phyloP scores from a whole-genome alignment of 1,140 invertebrate species.

The Tetramorium simillimum region DNA sequence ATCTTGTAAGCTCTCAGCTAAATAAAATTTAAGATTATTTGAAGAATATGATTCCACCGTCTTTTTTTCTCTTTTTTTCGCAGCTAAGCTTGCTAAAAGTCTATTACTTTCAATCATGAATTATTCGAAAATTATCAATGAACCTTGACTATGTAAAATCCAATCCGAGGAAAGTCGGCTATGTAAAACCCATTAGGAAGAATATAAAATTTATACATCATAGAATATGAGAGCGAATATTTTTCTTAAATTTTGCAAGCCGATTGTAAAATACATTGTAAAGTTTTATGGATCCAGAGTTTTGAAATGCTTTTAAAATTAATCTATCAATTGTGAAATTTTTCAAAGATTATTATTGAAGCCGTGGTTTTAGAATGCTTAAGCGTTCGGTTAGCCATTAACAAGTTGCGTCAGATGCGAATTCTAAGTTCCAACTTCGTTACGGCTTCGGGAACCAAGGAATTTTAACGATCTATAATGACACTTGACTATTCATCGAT shows the following conservation, averaged over 20 bases:
- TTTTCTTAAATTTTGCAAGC: not conserved
- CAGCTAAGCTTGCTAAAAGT: not conserved
- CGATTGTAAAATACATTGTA: not conserved
- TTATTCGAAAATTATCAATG: not conserved
- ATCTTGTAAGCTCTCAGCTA: not conserved
- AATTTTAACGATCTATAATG: conserved; percentile 35
- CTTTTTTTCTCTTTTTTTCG: not conserved
- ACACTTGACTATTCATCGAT: conserved; percentile 54
- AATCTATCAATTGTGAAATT: not conserved
- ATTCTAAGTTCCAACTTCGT: conserved; percentile 12
- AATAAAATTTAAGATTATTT: not conserved
- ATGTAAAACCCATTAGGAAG: not conserved
- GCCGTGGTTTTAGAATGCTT: not conserved
- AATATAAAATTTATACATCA: not conserved
- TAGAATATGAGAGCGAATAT: not conserved
- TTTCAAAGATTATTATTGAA: not conserved
- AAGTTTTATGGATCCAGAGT: not conserved
- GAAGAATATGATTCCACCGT: not conserved
- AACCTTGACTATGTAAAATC: not conserved
- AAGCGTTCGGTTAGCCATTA: not conserved
- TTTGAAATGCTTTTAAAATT: not conserved
- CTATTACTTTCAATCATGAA: not conserved
- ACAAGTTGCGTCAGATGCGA: not conserved
- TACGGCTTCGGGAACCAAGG: not conserved
- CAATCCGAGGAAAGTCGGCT: not conserved